Evolutionary conservation across 2,113 vertebrate species (phyloP).

Genomic region (Pygoscelis antarcticus): DNA sequence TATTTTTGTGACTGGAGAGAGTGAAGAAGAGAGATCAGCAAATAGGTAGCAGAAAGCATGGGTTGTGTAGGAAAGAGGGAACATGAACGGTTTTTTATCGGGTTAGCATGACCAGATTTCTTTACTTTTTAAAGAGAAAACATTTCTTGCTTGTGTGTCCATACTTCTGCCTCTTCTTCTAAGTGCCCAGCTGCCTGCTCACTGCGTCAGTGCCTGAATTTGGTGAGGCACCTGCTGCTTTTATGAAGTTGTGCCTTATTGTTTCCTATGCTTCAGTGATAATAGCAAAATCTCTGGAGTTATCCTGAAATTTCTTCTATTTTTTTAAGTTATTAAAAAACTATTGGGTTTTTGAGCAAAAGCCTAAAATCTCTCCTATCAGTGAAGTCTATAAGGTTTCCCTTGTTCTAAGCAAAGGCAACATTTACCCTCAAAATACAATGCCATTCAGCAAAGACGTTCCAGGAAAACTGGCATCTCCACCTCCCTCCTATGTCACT

Average conservation of each 20-base stretch:
- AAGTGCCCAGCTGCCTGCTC: not conserved
- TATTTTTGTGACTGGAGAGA: not conserved
- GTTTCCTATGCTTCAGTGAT: not conserved
- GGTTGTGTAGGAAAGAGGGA: not conserved
- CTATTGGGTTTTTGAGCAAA: fast-evolving
- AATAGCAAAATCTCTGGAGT: not conserved
- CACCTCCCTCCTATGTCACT: not conserved
- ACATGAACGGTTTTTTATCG: fast-evolving
- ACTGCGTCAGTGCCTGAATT: not conserved
- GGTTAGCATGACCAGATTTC: not conserved
- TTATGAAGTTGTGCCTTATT: not conserved
- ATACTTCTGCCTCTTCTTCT: not conserved
- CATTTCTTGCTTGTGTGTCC: not conserved
- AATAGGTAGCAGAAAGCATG: not conserved
- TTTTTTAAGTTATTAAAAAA: not conserved
- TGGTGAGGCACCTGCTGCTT: not conserved
- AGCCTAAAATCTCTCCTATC: not conserved
- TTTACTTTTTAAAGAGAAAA: not conserved
- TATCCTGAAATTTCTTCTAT: not conserved
- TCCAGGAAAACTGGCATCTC: not conserved
- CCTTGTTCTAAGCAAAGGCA: not conserved
- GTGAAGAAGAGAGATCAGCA: not conserved
- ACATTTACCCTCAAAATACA: not conserved
- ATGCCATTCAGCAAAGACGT: not conserved
- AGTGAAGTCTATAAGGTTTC: not conserved